Conservation (phyloP, 2,797 vertebrate genomes). For the Tachyglossus aculeatus region DNA sequence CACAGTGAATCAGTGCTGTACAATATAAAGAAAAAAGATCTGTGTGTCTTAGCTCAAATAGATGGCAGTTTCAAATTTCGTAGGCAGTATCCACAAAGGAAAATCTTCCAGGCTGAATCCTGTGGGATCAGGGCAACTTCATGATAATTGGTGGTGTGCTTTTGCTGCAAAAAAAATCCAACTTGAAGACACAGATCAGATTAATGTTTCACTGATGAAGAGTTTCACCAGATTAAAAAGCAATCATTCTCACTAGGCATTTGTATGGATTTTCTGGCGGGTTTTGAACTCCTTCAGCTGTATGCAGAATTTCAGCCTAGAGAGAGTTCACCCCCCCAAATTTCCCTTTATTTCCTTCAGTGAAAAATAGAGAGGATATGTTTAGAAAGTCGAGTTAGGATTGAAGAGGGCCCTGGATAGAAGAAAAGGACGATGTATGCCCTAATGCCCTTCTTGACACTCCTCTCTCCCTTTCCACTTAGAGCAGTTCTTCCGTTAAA, state of each 20-base stretch:
- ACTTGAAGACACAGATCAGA: background rate
- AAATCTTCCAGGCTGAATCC: background rate
- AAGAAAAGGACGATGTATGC: background rate
- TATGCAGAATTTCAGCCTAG: background rate
- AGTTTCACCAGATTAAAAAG: background rate
- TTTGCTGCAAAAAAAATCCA: background rate
- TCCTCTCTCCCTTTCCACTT: too few relatives aligned
- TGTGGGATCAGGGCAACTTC: background rate
- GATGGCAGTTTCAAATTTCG: conserved; percentile 16
- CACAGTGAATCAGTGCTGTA: background rate
- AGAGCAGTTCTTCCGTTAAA: background rate
- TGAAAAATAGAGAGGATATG: background rate
- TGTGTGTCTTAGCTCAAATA: conserved; percentile 7
- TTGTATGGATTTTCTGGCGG: background rate
- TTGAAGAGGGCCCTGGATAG: background rate
- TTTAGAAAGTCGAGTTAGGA: background rate
- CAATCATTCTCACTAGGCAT: background rate
- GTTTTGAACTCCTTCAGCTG: conserved; percentile 3
- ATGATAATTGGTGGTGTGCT: background rate
- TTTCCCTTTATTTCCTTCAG: background rate
- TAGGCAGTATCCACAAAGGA: background rate
- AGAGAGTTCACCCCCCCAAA: background rate
- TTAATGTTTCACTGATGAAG: background rate
- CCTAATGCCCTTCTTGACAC: too few relatives aligned
- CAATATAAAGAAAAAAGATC: too few relatives aligned